Evolutionary conservation across 2,888 invertebrate species (phyloP).

Genomic region (Cantharis nigra): DNA sequence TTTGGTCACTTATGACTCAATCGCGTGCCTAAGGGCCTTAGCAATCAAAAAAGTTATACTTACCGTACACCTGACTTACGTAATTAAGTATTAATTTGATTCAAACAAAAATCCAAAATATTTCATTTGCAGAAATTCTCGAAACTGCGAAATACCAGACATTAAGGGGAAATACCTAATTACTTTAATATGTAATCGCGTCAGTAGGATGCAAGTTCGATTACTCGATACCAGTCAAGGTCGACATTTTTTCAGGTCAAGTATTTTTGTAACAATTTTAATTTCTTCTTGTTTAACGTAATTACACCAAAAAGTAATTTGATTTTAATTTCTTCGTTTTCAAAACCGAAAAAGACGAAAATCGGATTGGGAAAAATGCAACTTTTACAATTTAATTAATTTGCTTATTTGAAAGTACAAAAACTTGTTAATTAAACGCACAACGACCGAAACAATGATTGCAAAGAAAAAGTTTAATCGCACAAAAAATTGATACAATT

Average conservation of each 20-base stretch:
- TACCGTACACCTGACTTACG: background rate
- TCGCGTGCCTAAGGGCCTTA: background rate
- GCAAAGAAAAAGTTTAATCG: background rate
- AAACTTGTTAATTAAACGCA: background rate
- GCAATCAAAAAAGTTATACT: background rate
- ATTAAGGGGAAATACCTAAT: background rate
- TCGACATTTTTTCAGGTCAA: background rate
- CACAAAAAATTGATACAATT: slow-evolving; percentile 7
- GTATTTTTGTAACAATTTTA: background rate
- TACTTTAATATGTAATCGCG: background rate
- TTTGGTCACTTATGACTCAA: background rate
- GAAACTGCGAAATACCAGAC: background rate
- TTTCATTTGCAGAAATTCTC: background rate
- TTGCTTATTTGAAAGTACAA: background rate
- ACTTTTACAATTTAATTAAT: background rate
- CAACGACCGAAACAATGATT: slow-evolving; percentile 1
- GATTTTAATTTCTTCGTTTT: background rate
- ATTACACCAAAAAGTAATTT: background rate
- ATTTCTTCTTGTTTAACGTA: background rate
- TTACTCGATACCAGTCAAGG: background rate
- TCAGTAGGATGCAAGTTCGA: background rate
- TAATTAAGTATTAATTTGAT: background rate
- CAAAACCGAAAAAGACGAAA: background rate
- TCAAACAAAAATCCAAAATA: background rate
- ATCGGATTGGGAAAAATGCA: background rate